Evolutionary conservation across 2,888 invertebrate species (phyloP).

Genomic region (Ferdinandea cuprea): DNA sequence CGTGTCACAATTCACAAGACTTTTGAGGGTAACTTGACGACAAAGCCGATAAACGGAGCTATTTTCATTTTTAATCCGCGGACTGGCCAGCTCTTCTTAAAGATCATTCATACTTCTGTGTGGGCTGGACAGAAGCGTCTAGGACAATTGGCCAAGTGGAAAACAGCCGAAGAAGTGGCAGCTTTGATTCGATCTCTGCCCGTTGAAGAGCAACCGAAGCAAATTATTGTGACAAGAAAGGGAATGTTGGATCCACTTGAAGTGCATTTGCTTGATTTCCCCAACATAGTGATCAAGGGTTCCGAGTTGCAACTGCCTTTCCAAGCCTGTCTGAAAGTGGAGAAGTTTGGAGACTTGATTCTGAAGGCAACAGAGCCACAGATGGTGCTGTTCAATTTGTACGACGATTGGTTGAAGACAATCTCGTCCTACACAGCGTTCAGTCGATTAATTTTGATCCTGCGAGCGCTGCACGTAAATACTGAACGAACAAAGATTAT

Average conservation of each 20-base stretch:
- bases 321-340: conserved; percentile 99
- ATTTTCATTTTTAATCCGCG: conserved; percentile 99
- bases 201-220: conserved; percentile 99
- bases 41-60: conserved; percentile 99
- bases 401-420: conserved; percentile 99
- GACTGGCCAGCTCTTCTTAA: conserved; percentile 98
- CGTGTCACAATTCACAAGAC: conserved; percentile 99
- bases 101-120: conserved; percentile 99
- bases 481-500: conserved; percentile 99
- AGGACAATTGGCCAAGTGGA: conserved; percentile 99
- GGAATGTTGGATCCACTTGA: conserved; percentile 99
- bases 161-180: conserved; percentile 99
- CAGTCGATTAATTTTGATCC: conserved; percentile 97
- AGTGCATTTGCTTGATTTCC: conserved; percentile 99
- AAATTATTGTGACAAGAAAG: conserved; percentile 99
- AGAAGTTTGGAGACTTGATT: conserved; percentile 99
- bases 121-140: conserved; percentile 99
- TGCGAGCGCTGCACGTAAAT: conserved; percentile 98
- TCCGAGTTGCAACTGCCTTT: conserved; percentile 99
- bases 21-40: conserved; percentile 97
- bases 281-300: conserved; percentile 99
- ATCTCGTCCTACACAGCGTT: conserved; percentile 99
- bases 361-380: conserved; percentile 99
- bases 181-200: conserved; percentile 99
- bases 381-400: conserved; percentile 99